Conservation (phyloP, 1,140 invertebrate genomes). For the Harpegnathos saltator region DNA sequence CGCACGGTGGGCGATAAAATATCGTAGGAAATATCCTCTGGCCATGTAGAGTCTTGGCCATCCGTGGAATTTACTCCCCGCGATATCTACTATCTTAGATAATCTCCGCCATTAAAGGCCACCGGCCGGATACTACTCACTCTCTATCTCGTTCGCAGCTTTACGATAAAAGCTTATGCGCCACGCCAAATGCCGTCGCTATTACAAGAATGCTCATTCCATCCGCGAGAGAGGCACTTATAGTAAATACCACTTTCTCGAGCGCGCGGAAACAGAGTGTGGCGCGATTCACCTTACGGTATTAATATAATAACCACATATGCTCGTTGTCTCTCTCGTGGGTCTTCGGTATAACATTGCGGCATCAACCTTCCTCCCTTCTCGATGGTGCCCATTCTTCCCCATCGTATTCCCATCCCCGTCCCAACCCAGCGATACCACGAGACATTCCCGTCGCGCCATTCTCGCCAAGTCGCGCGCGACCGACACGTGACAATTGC, state of each 20-base stretch:
- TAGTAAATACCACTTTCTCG: conserved; percentile 37
- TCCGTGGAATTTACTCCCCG: conserved; percentile 65
- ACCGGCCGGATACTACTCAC: conserved; percentile 20
- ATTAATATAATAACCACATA: conserved; percentile 22
- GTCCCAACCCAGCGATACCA: no score
- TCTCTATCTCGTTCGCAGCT: conserved; percentile 41
- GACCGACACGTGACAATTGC: no score
- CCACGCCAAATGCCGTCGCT: conserved; percentile 49
- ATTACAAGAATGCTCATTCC: conserved; percentile 60
- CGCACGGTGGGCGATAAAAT: conserved; percentile 77
- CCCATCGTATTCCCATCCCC: background rate
- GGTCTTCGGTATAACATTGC: conserved; percentile 18
- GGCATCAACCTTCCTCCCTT: background rate
- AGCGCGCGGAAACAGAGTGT: conserved; percentile 6
- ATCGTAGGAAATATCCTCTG: conserved; percentile 69
- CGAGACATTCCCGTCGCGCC: background rate
- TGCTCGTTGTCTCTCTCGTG: background rate
- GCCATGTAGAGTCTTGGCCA: conserved; percentile 58
- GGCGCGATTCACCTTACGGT: conserved; percentile 12
- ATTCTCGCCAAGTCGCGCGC: no score
- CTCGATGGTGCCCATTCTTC: background rate
- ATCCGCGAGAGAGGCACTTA: conserved; percentile 43
- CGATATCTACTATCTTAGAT: conserved; percentile 69
- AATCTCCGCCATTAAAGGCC: conserved; percentile 73
- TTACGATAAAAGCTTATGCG: conserved; percentile 60